Base-by-base conservation (phyloP, 2,113 vertebrate species). In the Cavia aperea region DNA sequence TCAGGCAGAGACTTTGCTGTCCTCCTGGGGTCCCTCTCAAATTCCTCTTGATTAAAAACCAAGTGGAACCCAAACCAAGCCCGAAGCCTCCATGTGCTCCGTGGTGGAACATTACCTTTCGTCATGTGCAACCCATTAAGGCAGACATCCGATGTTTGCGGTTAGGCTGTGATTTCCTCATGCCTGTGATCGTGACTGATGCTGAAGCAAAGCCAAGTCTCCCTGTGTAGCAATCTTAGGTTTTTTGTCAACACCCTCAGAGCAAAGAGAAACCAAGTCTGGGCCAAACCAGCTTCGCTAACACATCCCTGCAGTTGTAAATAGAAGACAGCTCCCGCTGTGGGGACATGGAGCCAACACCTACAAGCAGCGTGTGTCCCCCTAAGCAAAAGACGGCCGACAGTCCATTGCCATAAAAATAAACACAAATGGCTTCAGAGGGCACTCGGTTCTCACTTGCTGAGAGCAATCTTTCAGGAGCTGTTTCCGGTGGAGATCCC, bases 61-160 rank as follows among this genome's bases (percentile, higher is more conserved):
- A 95, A 94, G 81, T 65, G 91, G 68, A 96, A 87, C 73, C 49
- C 65, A 87, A 83, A 87, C 33, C 77, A 89, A 95, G 73, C 68
- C 51, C 51, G 56, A 56, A 79, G 51, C 54, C 79, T 92, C 82
- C 65, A 39, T 29, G 56, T 43, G 15, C 49, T 86, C 58, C 86
- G 72, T 14, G 51, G 68, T 70, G 15, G 33, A 95, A 46, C 51
- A 46, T 78, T 94, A 95, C 94, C 95, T 96, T 96, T 92, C 66
- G 54, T 94, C 95, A 96, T 95, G 89, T 95, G 96, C 95, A 51
- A 95, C 62, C 81, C 86, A 94, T 97, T 97, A 96, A 77, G 58
- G 79, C 94, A 96, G 95, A 91, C 92, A 86, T 97, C 88, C 88
- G 90, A 94, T 86, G 83, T 92, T 89, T 96, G 94, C 16, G 94